Evolutionary conservation across 1,140 invertebrate species (phyloP), one percentile per base, ranked within the genome.

Genomic region (Piezodorus guildinii): DNA sequence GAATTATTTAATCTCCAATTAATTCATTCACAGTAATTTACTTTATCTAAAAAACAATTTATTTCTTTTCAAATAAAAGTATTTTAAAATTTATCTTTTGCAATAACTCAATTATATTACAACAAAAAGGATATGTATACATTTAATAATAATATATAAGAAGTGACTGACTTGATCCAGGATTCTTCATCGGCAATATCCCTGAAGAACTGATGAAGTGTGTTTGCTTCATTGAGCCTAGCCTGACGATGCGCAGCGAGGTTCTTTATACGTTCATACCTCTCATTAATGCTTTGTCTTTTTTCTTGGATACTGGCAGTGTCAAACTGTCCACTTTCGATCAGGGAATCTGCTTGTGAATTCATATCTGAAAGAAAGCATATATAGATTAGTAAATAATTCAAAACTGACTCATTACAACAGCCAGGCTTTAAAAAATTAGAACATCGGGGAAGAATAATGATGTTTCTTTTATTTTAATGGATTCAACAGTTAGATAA

Each of bases 121-220:
- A n/a, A n/a, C n/a, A n/a, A n/a, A n/a, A n/a, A n/a, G n/a, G n/a
- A n/a, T n/a, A n/a, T n/a, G n/a, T n/a, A n/a, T n/a, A n/a, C n/a
- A n/a, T n/a, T n/a, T n/a, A n/a, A 25, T 9, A 6, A 39, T 27
- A 5, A 1, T 17, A 51, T 52, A 17, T 2, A 19, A 19, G 49
- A 1, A 39, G 1, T 4, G 45, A 76, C 79, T 74, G 70, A 87
- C 84, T 98, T 98, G 72, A 99, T 99, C 96, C 96, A 99, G n/a
- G 92, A 95, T 75, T 99, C 96, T 76, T 99, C 96, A 75, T 99
- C 96, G 68, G 96, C 96, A 73, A 99, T 98, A 74, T 99, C 96
- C 56, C 96, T 80, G 83, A 99, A 95, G 85, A 99, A 99, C 77
- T 99, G 96, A 77, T 99, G 96, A 69, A 99, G 81, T 10, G 94